A percentile compares a stretch with the other conserved stretches of the same genome.
Evolutionary conservation across 37 sponge, comb jelly and placozoan genomes (phyloP).

Genomic region (Halisarca cf. caerulea): DNA sequence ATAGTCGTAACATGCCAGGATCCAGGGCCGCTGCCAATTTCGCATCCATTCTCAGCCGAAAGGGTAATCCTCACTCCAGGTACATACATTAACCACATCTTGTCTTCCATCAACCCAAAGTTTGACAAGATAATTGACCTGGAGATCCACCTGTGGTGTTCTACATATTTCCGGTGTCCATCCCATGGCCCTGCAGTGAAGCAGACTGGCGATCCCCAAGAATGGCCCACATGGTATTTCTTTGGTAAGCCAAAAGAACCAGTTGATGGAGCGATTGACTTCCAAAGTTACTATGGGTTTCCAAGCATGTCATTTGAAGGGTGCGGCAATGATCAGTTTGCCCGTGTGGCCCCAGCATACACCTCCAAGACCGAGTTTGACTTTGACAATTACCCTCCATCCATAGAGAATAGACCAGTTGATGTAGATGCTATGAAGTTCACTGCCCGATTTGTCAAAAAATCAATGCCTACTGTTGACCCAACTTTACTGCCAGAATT

Average conservation of each 20-base stretch:
- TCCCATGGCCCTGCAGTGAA: too few relatives aligned
- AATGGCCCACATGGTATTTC: constrained; percentile 31
- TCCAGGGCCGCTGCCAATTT: not conserved
- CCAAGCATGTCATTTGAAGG: not conserved
- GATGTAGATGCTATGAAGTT: constrained; percentile 23
- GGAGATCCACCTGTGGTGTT: constrained; percentile 25
- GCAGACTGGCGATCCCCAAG: not conserved
- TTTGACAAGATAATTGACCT: not conserved
- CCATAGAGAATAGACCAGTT: not conserved
- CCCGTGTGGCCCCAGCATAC: constrained; percentile 28
- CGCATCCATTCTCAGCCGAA: not conserved
- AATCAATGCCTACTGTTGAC: constrained; percentile 28
- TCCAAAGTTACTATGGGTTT: constrained; percentile 26
- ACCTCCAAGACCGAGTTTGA: constrained; percentile 21
- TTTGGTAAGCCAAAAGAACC: constrained; percentile 24
- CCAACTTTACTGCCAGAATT: not conserved
- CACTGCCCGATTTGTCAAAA: constrained; percentile 11
- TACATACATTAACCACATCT: constrained; percentile 11
- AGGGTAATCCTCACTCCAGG: constrained; percentile 38
- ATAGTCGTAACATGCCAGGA: not conserved
- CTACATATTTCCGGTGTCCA: constrained; percentile 27
- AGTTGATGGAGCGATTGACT: constrained; percentile 6
- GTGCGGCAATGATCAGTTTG: too few relatives aligned
- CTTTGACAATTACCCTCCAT: constrained; percentile 18
- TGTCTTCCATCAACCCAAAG: not conserved